Evolutionary conservation across 2,113 vertebrate species (phyloP).

Genomic region (Rousettus leschenaultii): DNA sequence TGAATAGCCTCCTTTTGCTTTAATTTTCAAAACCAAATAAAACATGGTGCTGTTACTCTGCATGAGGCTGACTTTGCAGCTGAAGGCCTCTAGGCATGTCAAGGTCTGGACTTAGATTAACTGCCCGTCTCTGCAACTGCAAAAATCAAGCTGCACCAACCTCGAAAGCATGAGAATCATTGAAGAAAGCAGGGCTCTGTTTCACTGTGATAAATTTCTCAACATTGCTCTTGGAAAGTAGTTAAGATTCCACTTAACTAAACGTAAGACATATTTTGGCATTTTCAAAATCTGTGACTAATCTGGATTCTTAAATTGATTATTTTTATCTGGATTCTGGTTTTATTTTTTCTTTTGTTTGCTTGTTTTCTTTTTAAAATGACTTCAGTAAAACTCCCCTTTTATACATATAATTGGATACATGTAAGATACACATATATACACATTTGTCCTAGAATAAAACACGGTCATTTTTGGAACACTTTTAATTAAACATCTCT

Average conservation of each 20-base stretch:
- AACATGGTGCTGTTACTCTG: neutral
- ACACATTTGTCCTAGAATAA: neutral
- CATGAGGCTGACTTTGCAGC: constrained; percentile 19
- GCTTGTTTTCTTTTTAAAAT: neutral
- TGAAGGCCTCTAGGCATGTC: constrained; percentile 45
- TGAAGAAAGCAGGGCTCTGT: constrained; percentile 8
- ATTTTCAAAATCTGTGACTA: neutral
- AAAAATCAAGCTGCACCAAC: constrained; percentile 3
- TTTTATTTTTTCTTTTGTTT: neutral
- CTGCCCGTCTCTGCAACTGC: constrained; percentile 47
- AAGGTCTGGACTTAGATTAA: constrained; percentile 1
- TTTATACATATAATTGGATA: neutral
- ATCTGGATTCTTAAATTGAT: neutral
- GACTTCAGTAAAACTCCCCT: neutral
- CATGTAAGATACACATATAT: neutral
- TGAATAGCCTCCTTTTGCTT: constrained; percentile 58
- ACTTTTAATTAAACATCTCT: neutral
- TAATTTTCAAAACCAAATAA: constrained; percentile 73
- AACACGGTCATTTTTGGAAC: neutral
- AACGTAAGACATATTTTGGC: neutral
- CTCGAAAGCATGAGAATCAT: neutral
- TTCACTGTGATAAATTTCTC: neutral
- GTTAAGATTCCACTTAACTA: neutral
- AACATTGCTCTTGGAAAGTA: neutral
- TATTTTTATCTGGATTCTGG: neutral